Percentiles rank a stretch among this genome's conserved stretches.
Evolutionary conservation across 1,140 invertebrate genomes (phyloP).

Genomic region (Neotoxoptera formosana): DNA sequence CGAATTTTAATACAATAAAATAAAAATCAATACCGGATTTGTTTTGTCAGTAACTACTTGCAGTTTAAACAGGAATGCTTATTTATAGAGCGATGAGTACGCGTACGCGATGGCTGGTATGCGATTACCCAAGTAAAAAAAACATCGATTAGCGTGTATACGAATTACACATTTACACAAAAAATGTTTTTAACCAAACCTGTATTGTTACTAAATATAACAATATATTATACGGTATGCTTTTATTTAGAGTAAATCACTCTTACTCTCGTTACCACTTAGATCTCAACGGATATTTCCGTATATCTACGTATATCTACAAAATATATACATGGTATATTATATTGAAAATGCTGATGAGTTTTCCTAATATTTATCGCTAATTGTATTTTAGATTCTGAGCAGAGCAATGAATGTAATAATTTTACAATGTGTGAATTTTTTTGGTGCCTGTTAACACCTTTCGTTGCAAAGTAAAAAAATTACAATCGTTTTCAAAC

Average conservation of each 20-base stretch:
- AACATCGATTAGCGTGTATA: not conserved
- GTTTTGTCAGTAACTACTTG: not conserved
- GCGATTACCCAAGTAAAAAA: not conserved
- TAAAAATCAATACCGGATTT: not conserved
- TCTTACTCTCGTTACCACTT: too few species aligned
- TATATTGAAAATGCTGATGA: not conserved
- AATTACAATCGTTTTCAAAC: too few species aligned
- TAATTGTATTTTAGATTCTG: not conserved
- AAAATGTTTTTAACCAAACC: not conserved
- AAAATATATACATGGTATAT: not conserved
- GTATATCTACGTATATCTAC: too few species aligned
- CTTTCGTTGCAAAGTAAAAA: too few species aligned
- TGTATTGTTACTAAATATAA: not conserved
- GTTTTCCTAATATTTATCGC: not conserved
- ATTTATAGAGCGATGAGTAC: not conserved
- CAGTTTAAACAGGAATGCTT: not conserved
- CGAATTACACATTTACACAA: not conserved
- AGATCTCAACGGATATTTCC: not conserved
- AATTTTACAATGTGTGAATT: too few species aligned
- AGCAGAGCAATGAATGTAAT: too few species aligned
- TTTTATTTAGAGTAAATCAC: not conserved
- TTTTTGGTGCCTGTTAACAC: too few species aligned
- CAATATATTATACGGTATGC: not conserved
- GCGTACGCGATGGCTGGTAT: too few species aligned
- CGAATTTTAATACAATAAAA: not conserved